These are phyloP conservation scores for Antigone vipio DNA, from an alignment of 2,113 vertebrate genomes.

Conservation along the genomic window DNA sequence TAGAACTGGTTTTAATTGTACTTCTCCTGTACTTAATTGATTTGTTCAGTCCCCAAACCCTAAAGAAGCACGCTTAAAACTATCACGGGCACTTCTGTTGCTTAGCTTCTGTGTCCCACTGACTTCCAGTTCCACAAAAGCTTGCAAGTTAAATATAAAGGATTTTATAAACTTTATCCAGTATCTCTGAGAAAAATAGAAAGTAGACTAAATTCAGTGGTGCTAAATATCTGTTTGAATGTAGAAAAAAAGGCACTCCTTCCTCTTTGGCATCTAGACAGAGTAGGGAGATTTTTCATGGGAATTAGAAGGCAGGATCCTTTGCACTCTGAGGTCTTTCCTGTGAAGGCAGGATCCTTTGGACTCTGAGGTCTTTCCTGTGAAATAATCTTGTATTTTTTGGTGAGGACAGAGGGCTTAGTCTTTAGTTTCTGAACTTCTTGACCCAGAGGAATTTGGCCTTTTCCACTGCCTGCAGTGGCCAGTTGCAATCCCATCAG, in stretches of 20 bases:
- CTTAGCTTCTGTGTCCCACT: background rate
- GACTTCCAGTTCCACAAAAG: background rate
- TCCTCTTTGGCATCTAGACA: background rate
- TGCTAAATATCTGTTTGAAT: background rate
- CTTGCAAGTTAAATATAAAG: background rate
- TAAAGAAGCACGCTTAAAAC: background rate
- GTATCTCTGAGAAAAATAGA: background rate
- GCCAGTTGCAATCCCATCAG: accelerated
- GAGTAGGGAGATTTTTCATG: background rate
- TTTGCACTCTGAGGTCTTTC: background rate
- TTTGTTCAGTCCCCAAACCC: background rate
- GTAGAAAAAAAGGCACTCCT: background rate
- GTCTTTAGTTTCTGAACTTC: background rate
- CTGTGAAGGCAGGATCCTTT: background rate
- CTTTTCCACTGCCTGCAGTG: background rate
- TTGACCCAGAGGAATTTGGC: constrained; percentile 6
- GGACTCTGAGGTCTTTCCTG: background rate
- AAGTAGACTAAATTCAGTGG: background rate
- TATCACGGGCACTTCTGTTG: background rate
- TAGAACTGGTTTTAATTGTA: background rate
- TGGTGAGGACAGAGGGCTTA: background rate
- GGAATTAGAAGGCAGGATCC: background rate
- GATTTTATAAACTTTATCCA: background rate
- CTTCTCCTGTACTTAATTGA: background rate
- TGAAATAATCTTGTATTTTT: background rate